Evolutionary conservation across 30 jellyfish, hydroid and myxozoan species (phyloP), one percentile per base, ranked within the genome.

Genomic region (Haliclystus octoradiatus): DNA sequence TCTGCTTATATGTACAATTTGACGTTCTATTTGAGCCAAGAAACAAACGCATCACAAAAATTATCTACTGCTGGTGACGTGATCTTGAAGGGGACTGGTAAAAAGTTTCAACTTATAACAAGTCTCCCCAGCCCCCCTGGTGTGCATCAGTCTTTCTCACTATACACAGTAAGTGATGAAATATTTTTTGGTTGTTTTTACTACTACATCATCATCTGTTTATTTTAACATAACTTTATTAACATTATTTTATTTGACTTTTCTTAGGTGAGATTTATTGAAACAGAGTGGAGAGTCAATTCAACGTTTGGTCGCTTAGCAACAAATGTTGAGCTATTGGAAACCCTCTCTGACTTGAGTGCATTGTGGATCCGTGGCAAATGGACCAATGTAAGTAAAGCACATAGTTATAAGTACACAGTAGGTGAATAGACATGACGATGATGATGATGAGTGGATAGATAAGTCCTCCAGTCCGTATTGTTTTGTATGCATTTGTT

Each of bases 61-160:
- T 68, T 91, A 1, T 2, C 81, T 13, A 65, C n/a, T 1, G 71
- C 27, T 64, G 97, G 97, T 2, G 97, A 88, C 68, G 94, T 88
- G 33, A 76, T 88, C 19, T 52, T 88, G 32, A 73, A 71, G 15
- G 94, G 94, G 15, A 72, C 61, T 49, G 78, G 83, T 3, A 64
- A 68, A 13, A 33, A 73, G 12, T 88, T 25, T 66, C 57, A 63
- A 19, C 77, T 88, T 62, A 94, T 88, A 15, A 69, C 84, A 33
- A 51, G 30, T 52, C 76, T 88, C 53, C 49, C 76, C 2, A 26
- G 33, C 0, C 76, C 92, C 26, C 97, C 97, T 12, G n/a, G 72
- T 13, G 68, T 15, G 22, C 69, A 26, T 74, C 88, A 74, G 25
- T 23, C 64, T 1, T 88, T 88, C 72, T 63, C 69, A 28, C 53